Conservation (phyloP, 2,113 vertebrate species). For the Pygoscelis antarcticus region DNA sequence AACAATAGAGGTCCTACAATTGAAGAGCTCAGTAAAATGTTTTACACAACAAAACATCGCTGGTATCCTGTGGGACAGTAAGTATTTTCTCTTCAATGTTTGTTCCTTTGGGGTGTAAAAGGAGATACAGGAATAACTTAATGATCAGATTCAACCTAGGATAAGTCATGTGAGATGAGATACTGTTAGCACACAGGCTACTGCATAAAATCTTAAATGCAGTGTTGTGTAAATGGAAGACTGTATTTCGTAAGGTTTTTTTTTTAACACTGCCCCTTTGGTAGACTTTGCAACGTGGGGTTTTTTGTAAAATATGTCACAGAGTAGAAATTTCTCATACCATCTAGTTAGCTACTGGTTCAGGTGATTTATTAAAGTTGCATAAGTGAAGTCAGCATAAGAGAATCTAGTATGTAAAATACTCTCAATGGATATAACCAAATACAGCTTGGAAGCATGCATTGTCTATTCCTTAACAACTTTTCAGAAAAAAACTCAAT, state of each 20-base stretch:
- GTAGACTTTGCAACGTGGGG: not conserved
- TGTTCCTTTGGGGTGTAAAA: not conserved
- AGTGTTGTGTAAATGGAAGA: not conserved
- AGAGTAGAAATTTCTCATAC: not conserved
- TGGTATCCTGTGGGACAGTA: slow-evolving; percentile 95
- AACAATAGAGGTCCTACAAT: slow-evolving; percentile 76
- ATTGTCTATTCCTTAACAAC: not conserved
- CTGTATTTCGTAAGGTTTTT: not conserved
- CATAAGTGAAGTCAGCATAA: not conserved
- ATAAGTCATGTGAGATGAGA: not conserved
- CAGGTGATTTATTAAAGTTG: not conserved
- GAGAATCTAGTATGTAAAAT: not conserved
- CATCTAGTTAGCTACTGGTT: not conserved
- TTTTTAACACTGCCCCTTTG: not conserved
- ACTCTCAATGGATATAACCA: not conserved
- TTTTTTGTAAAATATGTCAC: not conserved
- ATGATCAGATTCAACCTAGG: not conserved
- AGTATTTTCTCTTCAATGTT: slow-evolving; percentile 61
- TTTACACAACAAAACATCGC: slow-evolving; percentile 94
- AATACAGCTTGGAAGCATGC: not conserved
- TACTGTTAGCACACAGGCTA: not conserved
- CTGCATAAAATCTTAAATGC: not conserved
- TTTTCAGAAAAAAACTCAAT: not conserved
- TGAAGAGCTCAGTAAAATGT: slow-evolving; percentile 95
- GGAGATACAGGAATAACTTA: not conserved